These are phyloP conservation scores for Ommatoiulus sabulosus DNA, from an alignment of 2,888 invertebrate genomes.

Conservation along the genomic window DNA sequence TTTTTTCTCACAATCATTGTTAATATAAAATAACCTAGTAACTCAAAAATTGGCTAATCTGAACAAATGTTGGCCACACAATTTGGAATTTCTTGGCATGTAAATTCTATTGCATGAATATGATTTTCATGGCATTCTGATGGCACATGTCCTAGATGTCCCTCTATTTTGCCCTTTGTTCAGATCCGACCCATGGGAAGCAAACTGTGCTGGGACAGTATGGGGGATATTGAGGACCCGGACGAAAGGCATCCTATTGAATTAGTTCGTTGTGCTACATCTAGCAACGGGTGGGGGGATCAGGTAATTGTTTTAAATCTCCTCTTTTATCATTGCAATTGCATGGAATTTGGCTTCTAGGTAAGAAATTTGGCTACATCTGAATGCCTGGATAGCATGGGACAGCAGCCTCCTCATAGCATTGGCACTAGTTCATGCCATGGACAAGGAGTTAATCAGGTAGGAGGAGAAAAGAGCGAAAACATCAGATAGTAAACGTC, in stretches of 20 bases:
- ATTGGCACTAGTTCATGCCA: constrained; percentile 94
- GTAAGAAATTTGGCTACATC: constrained; percentile 83
- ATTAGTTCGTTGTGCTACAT: constrained; percentile 51
- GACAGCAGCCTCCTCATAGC: constrained; percentile 86
- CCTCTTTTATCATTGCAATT: constrained; percentile 48
- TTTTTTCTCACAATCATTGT: not conserved
- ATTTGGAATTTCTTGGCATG: not conserved
- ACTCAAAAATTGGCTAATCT: not conserved
- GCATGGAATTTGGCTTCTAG: constrained; percentile 63
- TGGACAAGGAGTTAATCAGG: constrained; percentile 92
- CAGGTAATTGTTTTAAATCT: constrained; percentile 57
- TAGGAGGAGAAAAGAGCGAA: constrained; percentile 63
- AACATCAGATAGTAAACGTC: no score
- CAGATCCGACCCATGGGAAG: constrained; percentile 51
- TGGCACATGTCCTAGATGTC: constrained; percentile 40
- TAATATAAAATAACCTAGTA: not conserved
- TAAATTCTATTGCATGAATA: not conserved
- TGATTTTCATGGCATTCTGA: constrained; percentile 44
- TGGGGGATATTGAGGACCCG: constrained; percentile 56
- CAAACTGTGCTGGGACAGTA: constrained; percentile 57
- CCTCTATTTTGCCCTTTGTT: constrained; percentile 50
- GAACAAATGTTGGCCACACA: not conserved
- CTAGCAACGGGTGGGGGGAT: constrained; percentile 56
- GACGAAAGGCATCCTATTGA: constrained; percentile 54
- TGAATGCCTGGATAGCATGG: constrained; percentile 93